phyloP scores from a whole-genome alignment of 1,140 invertebrate species.

The Drosophila takahashii region DNA sequence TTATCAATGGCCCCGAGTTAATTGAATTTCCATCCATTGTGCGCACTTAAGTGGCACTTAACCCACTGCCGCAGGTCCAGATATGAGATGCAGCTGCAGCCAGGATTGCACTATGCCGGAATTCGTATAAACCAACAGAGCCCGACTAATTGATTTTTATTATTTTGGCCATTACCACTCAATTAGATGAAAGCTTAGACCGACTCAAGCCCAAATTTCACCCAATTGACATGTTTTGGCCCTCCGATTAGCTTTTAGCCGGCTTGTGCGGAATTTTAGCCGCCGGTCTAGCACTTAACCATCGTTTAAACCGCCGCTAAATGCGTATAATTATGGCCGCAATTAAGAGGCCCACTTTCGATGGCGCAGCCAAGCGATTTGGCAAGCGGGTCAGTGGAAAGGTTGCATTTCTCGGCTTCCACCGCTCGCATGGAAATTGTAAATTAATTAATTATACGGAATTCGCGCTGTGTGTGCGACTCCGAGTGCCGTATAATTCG shows the following conservation, averaged over 20 bases:
- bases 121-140: slow-evolving; percentile 20
- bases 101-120: slow-evolving; percentile 2
- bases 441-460: slow-evolving; percentile 32
- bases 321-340: slow-evolving; percentile 42
- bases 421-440: slow-evolving; percentile 16
- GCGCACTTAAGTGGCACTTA: slow-evolving; percentile 60
- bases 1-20: slow-evolving; percentile 47
- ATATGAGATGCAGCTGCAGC: slow-evolving; percentile 31
- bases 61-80: slow-evolving; percentile 36
- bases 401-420: background rate
- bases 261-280: slow-evolving; percentile 41
- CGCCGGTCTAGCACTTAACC: slow-evolving; percentile 27
- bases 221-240: slow-evolving; percentile 38
- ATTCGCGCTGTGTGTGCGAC: slow-evolving; percentile 13
- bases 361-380: slow-evolving; percentile 33
- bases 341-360: slow-evolving; percentile 43
- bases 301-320: slow-evolving; percentile 31
- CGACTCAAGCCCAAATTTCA: slow-evolving; percentile 13
- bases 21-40: slow-evolving; percentile 54
- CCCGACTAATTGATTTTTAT: slow-evolving; percentile 57
- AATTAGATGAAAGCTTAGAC: slow-evolving; percentile 40
- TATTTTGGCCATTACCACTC: slow-evolving; percentile 12
- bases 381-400: slow-evolving; percentile 37
- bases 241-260: slow-evolving; percentile 16
- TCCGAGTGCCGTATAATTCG: slow-evolving; percentile 11